These are phyloP conservation scores for Rhynchotus rufescens DNA, from an alignment of 2,797 vertebrate genomes.

Conservation along the genomic window DNA sequence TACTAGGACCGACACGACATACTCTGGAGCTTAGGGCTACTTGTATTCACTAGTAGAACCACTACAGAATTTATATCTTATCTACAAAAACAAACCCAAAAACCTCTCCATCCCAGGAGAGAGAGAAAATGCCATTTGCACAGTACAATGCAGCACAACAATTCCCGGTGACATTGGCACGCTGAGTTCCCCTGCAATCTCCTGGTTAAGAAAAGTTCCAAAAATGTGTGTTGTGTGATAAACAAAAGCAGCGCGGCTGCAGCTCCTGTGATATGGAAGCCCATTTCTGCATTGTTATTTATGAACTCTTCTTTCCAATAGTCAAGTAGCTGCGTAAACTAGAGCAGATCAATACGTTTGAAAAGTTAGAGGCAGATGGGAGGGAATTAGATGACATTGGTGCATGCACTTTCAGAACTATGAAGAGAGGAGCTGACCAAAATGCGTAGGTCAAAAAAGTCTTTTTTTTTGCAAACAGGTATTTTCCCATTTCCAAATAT, in stretches of 20 bases:
- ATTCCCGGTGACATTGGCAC: background rate
- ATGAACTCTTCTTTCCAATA: slow-evolving; percentile 56
- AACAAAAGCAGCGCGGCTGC: slow-evolving; percentile 58
- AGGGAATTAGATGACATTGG: slow-evolving; percentile 29
- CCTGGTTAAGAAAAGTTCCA: slow-evolving; percentile 16
- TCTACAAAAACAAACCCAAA: slow-evolving; percentile 47
- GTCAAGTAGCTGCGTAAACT: slow-evolving; percentile 17
- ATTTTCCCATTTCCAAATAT: background rate
- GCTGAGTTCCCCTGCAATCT: slow-evolving; percentile 26
- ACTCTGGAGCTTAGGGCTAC: slow-evolving; percentile 2
- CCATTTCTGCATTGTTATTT: slow-evolving; percentile 37
- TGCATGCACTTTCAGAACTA: background rate
- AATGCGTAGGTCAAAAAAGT: background rate
- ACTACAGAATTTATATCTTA: slow-evolving; percentile 30
- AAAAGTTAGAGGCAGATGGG: slow-evolving; percentile 57
- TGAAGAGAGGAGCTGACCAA: slow-evolving; percentile 23
- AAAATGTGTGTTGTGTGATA: background rate
- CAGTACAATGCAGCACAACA: background rate
- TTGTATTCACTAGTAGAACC: slow-evolving; percentile 39
- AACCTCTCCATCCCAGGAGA: slow-evolving; percentile 29
- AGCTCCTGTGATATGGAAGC: slow-evolving; percentile 37
- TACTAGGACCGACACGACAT: slow-evolving; percentile 18
- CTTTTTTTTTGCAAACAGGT: background rate
- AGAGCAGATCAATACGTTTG: slow-evolving; percentile 56
- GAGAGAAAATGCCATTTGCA: slow-evolving; percentile 18